Percentiles rank a stretch among this genome's conserved stretches.
Evolutionary conservation across 1,140 invertebrate genomes (phyloP).

Genomic region (Helicoverpa armigera): DNA sequence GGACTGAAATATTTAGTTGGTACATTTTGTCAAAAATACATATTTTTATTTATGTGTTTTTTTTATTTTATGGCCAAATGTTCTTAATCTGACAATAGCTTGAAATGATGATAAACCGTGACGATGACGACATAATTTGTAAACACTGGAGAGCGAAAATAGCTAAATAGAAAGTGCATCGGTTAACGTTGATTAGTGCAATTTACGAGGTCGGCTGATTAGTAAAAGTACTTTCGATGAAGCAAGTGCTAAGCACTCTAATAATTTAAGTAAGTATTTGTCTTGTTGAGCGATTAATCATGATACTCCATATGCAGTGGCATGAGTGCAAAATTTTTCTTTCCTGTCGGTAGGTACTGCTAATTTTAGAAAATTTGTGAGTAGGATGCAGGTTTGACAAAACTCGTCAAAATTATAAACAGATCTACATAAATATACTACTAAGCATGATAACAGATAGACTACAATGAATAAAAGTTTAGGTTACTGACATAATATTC

Average conservation of each 20-base stretch:
- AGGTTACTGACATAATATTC: too few relatives aligned
- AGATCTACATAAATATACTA: neutral
- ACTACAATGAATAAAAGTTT: too few relatives aligned
- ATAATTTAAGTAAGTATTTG: neutral
- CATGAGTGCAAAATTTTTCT: neutral
- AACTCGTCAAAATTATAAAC: neutral
- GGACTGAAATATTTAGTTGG: too few relatives aligned
- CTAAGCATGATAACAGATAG: too few relatives aligned
- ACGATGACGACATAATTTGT: neutral
- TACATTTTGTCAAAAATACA: too few relatives aligned
- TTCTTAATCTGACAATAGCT: too few relatives aligned
- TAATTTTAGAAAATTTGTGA: too few relatives aligned
- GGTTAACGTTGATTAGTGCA: constrained; percentile 15
- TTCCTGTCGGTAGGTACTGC: neutral
- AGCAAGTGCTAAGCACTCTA: neutral
- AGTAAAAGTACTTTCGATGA: constrained; percentile 27
- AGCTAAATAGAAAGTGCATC: constrained; percentile 11
- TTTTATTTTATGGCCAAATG: too few relatives aligned
- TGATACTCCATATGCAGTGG: too few relatives aligned
- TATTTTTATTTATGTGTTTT: too few relatives aligned
- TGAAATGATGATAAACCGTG: too few relatives aligned
- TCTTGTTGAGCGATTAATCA: neutral
- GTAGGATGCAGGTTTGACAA: too few relatives aligned
- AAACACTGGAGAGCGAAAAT: neutral
- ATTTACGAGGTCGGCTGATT: constrained; percentile 17